Conservation (phyloP, 2,797 vertebrate species). For the Nyctalus aviator region DNA sequence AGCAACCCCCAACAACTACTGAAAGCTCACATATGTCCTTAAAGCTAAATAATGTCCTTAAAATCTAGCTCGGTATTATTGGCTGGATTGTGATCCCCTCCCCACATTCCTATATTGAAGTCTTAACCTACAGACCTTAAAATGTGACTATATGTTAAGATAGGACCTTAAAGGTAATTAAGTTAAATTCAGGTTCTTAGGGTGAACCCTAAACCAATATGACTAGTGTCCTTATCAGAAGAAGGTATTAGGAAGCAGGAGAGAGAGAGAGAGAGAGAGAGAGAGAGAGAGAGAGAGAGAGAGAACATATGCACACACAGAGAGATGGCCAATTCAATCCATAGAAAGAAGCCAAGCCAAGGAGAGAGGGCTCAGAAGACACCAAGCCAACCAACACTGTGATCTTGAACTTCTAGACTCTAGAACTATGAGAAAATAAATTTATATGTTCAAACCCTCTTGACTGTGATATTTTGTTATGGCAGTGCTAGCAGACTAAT, state of each 20-base stretch:
- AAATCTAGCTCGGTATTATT: background rate
- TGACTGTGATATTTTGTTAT: background rate
- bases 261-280: background rate
- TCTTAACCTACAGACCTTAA: background rate
- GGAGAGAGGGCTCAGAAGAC: background rate
- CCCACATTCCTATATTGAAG: background rate
- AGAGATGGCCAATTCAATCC: background rate
- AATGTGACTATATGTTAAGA: background rate
- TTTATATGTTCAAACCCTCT: background rate
- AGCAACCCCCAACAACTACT: background rate
- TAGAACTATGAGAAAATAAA: background rate
- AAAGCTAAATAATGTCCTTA: background rate
- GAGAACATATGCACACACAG: fast-evolving
- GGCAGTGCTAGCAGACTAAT: background rate
- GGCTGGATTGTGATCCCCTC: background rate
- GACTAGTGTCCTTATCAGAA: background rate
- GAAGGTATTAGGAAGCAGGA: background rate
- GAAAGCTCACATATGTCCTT: background rate
- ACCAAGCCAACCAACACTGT: background rate
- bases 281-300: background rate
- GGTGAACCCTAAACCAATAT: background rate
- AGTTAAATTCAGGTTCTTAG: background rate
- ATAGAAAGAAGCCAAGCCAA: background rate
- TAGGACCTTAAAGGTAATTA: background rate
- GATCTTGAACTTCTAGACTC: background rate